Percentiles rank a stretch among this genome's conserved stretches.
These are phyloP conservation scores for Nanorana parkeri DNA, from an alignment of 2,113 vertebrate genomes.

Conservation along the genomic window DNA sequence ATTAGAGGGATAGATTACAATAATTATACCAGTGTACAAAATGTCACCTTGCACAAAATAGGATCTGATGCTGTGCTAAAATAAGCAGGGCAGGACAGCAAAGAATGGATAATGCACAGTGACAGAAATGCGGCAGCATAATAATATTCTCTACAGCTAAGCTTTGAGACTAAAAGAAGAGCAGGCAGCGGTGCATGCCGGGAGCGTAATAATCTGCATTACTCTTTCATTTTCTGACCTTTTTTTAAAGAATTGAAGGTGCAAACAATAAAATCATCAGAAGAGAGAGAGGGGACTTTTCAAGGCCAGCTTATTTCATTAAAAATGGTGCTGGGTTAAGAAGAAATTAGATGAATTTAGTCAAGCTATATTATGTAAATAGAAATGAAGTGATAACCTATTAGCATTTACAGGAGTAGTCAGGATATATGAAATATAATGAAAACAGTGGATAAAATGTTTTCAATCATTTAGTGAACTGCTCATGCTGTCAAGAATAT, in stretches of 20 bases:
- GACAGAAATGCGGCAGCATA: conserved; percentile 15
- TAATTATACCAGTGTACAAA: conserved; percentile 46
- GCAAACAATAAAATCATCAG: no score
- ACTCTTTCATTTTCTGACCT: no score
- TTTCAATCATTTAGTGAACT: background rate
- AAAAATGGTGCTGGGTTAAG: no score
- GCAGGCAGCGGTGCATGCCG: no score
- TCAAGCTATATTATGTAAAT: no score
- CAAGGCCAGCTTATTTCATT: no score
- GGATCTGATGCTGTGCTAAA: conserved; percentile 30
- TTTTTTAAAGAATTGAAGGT: no score
- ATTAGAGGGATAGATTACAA: conserved; percentile 53
- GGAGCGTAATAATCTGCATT: no score
- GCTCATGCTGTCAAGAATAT: background rate
- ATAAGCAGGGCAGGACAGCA: conserved; percentile 21
- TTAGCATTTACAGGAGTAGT: no score
- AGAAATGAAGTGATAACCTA: no score
- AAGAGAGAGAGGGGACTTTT: no score
- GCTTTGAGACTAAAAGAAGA: background rate
- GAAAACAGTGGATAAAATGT: background rate
- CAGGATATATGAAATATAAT: background rate
- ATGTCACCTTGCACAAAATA: conserved; percentile 46
- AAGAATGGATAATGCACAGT: conserved; percentile 10
- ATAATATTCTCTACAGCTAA: background rate
- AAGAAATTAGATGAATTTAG: no score